phyloP scores from a whole-genome alignment of 2,113 vertebrate species.

The Tiliqua scincoides region DNA sequence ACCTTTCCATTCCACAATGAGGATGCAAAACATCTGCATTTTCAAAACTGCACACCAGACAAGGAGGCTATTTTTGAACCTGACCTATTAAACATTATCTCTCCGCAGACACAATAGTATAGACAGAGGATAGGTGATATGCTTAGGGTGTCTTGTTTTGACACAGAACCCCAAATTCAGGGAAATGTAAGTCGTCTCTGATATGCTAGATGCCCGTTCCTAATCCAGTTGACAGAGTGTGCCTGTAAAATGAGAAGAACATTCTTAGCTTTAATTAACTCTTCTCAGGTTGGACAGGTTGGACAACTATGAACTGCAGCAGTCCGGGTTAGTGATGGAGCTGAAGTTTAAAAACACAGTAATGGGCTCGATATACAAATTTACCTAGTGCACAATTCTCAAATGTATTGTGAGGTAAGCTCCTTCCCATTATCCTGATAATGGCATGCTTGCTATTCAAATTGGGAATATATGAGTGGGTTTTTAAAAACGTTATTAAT shows the following conservation, averaged over 20 bases:
- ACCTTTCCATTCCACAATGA: background rate
- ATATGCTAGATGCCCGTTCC: conserved; percentile 5
- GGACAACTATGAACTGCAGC: background rate
- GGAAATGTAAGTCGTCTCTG: conserved; percentile 4
- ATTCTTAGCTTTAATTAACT: conserved; percentile 44
- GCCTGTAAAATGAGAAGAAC: conserved; percentile 51
- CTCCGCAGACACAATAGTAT: conserved; percentile 29
- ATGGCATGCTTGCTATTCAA: background rate
- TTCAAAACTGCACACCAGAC: background rate
- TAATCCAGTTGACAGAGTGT: background rate
- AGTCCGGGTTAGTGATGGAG: background rate
- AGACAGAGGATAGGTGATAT: background rate
- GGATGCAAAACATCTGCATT: background rate
- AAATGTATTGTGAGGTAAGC: background rate
- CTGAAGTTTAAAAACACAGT: background rate
- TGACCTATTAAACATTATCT: conserved; percentile 20
- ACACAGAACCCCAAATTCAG: conserved; percentile 20
- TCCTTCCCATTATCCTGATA: background rate
- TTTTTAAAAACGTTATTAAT: background rate
- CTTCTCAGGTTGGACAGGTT: conserved; percentile 2
- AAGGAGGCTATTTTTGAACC: background rate
- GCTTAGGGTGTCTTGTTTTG: background rate
- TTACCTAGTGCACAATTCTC: background rate
- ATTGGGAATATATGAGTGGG: background rate
- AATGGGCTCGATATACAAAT: background rate